Percentiles rank a stretch among this genome's conserved stretches.
These are phyloP conservation scores for Seira musarum DNA, from an alignment of 2,888 invertebrate genomes.

Conservation along the genomic window DNA sequence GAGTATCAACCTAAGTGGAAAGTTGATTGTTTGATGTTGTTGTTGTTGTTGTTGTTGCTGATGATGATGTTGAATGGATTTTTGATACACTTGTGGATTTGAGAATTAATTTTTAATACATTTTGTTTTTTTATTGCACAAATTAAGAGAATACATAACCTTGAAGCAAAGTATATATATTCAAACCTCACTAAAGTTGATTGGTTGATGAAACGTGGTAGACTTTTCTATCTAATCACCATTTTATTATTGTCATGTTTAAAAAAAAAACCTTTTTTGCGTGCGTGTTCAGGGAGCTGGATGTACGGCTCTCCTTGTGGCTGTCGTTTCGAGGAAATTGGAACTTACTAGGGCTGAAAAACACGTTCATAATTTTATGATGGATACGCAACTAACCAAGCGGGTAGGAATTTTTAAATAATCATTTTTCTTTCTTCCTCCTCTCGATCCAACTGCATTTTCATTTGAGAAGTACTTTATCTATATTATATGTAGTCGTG, in stretches of 20 bases:
- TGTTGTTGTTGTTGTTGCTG: no score
- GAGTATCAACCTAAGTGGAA: slow-evolving; percentile 18
- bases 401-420: slow-evolving; percentile 80
- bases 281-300: slow-evolving; percentile 86
- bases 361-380: slow-evolving; percentile 99
- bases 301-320: slow-evolving; percentile 98
- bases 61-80: no score
- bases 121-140: not conserved
- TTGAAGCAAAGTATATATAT: no score
- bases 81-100: no score
- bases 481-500: not conserved
- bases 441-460: not conserved
- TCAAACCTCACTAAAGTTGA: not conserved
- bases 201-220: not conserved
- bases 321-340: slow-evolving; percentile 98
- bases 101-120: no score
- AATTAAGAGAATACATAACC: no score
- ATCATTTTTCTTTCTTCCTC: not conserved
- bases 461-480: not conserved
- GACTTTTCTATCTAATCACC: not conserved
- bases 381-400: slow-evolving; percentile 99
- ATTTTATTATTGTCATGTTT: not conserved
- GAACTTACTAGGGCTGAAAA: slow-evolving; percentile 99
- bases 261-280: not conserved
- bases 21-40: no score